Conservation (phyloP, 2,888 invertebrate genomes). For the Seira ritae region DNA sequence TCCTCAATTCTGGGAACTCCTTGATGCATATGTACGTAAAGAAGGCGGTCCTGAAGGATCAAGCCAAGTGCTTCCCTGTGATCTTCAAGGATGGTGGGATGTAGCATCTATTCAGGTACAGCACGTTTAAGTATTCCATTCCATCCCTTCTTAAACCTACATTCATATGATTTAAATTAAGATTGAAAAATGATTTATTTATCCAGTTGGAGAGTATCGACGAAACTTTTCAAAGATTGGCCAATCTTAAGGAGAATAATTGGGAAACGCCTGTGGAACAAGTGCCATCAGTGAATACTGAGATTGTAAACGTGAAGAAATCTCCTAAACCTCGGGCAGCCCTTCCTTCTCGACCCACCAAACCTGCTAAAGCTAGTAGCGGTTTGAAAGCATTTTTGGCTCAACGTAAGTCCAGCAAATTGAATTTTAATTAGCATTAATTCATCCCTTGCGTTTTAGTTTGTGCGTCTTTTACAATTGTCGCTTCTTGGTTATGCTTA, state of each 20-base stretch:
- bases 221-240: conserved; percentile 42
- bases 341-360: not conserved
- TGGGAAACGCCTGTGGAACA: conserved; percentile 40
- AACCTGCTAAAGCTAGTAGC: conserved; percentile 7
- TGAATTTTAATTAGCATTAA: no score
- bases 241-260: conserved; percentile 34
- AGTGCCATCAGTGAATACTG: not conserved
- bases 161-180: no score
- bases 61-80: conserved; percentile 64
- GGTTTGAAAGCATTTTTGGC: conserved; percentile 54
- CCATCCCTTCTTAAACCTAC: not conserved
- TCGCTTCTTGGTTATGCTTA: not conserved
- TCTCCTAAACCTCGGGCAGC: no score
- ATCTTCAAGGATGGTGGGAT: conserved; percentile 73
- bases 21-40: conserved; percentile 67
- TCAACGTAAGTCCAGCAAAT: conserved; percentile 32
- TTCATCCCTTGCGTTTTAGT: no score
- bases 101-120: conserved; percentile 69
- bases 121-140: conserved; percentile 9
- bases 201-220: conserved; percentile 60
- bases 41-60: conserved; percentile 37
- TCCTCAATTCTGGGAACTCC: conserved; percentile 70
- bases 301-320: no score
- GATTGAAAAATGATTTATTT: no score
- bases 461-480: no score